Evolutionary conservation across 2,888 invertebrate species (phyloP).

Genomic region (Thereva nobilitata): DNA sequence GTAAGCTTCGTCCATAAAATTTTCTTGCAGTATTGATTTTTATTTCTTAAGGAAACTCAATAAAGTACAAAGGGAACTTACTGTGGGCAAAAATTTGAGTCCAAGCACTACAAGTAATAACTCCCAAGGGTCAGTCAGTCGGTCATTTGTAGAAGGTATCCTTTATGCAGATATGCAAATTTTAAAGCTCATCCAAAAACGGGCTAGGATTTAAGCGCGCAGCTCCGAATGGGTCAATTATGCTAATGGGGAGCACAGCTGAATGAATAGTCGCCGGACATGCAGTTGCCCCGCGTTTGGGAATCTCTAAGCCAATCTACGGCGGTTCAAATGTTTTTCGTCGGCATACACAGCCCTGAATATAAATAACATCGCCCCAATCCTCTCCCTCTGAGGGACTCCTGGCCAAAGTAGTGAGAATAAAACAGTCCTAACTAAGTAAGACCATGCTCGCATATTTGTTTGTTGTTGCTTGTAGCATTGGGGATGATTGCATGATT

Average conservation of each 20-base stretch:
- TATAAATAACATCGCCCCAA: constrained; percentile 17
- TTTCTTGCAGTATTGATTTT: constrained; percentile 16
- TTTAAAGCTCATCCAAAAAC: constrained; percentile 35
- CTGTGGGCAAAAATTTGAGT: constrained; percentile 8
- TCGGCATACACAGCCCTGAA: constrained; percentile 20
- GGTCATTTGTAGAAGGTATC: constrained; percentile 25
- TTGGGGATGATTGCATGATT: neutral
- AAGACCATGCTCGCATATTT: too few species aligned
- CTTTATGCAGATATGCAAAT: constrained; percentile 27
- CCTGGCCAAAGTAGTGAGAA: neutral
- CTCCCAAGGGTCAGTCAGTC: constrained; percentile 32
- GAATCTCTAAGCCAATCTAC: neutral
- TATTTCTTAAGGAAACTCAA: constrained; percentile 23
- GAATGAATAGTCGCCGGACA: constrained; percentile 32
- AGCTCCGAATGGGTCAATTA: constrained; percentile 33
- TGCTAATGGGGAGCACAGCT: constrained; percentile 20
- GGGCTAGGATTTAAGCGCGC: constrained; percentile 30
- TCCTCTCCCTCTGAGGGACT: neutral
- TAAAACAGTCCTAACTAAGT: too few species aligned
- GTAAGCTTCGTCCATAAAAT: neutral
- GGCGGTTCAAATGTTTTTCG: constrained; percentile 20
- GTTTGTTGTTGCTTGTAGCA: too few species aligned
- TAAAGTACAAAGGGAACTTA: constrained; percentile 18
- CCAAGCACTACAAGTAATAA: constrained; percentile 25
- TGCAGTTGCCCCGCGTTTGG: constrained; percentile 25